Evolutionary conservation across 2,888 invertebrate genomes (phyloP), one percentile per base, ranked within the genome.

Genomic region (Drosophila birchii): DNA sequence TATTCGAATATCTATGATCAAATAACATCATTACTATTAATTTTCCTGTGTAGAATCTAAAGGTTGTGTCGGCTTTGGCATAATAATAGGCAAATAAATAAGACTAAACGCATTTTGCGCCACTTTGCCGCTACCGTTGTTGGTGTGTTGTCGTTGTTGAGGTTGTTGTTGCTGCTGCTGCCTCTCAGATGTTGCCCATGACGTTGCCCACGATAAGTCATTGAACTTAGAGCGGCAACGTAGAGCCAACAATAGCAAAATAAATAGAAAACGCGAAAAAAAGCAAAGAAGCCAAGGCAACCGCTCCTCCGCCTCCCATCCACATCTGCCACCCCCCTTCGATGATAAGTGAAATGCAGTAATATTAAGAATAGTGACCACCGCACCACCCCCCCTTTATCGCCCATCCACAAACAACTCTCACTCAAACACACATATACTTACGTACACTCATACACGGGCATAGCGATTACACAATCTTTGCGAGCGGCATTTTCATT

Each of bases 31-130:
- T 34, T 18, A 38, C 18, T 54, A 0, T 6, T 16, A 36, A 39
- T 55, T n/a, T 18, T 26, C 26, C 34, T 23, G 70, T 64, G 64
- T 63, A 75, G 58, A 56, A 61, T 73, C 59, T 73, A 84, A 69
- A 74, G 74, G 73, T 80, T 82, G 76, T 76, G 76, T 76, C 76
- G 76, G 74, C 80, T 79, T 75, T 79, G 80, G 82, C 78, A 86
- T 80, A 84, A 88, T 83, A 89, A 89, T 87, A 80, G 78, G 76
- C 85, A 89, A 86, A 86, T 87, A 85, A 85, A 81, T 84, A 84
- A 86, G 80, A 86, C 87, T 84, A 86, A 89, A 87, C 89, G 85
- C 86, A 84, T 88, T 73, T 88, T 83, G 86, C 86, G 88, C 88
- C 76, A 84, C 79, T 89, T 84, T 81, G 78, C 80, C 69, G 53